Conservation (phyloP, 2,888 invertebrate genomes). For the Cacoxenus indagator region DNA sequence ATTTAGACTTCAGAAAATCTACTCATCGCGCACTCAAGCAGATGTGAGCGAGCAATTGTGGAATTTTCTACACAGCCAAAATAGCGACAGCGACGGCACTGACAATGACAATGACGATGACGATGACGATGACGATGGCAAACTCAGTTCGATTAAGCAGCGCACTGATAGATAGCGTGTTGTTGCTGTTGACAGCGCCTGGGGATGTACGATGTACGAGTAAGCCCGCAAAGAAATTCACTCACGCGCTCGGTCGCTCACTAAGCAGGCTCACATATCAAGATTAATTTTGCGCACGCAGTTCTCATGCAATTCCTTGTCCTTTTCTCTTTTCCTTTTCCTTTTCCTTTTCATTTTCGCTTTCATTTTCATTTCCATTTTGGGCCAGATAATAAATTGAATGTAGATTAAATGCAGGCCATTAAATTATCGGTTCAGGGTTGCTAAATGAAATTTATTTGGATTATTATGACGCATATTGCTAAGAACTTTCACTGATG, state of each 20-base stretch:
- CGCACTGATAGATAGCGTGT: neutral
- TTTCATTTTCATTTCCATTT: neutral
- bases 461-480: conserved; percentile 4
- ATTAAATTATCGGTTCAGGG: conserved; percentile 54
- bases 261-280: conserved; percentile 61
- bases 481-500: neutral
- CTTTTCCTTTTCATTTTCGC: neutral
- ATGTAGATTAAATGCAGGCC: conserved; percentile 63
- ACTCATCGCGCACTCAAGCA: conserved; percentile 23
- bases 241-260: conserved; percentile 22
- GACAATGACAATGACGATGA: neutral
- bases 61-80: neutral
- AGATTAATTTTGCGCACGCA: conserved; percentile 52
- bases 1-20: conserved; percentile 44
- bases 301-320: no score
- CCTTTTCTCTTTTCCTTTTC: no score
- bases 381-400: conserved; percentile 56
- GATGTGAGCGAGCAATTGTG: conserved; percentile 30
- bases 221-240: neutral
- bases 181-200: neutral
- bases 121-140: neutral
- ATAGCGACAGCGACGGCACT: neutral
- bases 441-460: conserved; percentile 11
- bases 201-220: no score
- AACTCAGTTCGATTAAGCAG: neutral